A percentile compares a stretch with the other conserved stretches of the same genome.
Conservation (phyloP, 2,113 vertebrate genomes). For the Cebidichthys violaceus region DNA sequence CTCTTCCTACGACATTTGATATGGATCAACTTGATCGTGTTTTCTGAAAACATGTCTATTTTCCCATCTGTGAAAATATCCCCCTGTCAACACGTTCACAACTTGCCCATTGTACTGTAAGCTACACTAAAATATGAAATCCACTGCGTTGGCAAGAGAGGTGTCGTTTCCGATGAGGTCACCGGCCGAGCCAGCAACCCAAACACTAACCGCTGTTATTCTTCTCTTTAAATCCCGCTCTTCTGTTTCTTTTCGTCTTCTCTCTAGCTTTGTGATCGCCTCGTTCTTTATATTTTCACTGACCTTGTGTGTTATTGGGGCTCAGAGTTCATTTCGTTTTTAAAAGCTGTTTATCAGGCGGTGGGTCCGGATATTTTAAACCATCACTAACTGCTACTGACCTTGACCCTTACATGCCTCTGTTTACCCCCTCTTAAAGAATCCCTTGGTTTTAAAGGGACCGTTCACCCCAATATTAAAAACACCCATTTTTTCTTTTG, state of each 20-base stretch:
- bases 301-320: slow-evolving; percentile 68
- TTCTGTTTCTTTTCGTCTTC: slow-evolving; percentile 57
- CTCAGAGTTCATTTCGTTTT: slow-evolving; percentile 57
- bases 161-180: slow-evolving; percentile 74
- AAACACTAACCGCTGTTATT: slow-evolving; percentile 68
- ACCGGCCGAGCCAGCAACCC: slow-evolving; percentile 39
- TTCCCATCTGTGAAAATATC: slow-evolving; percentile 27
- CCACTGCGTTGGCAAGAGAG: slow-evolving; percentile 22
- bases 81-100: slow-evolving; percentile 12
- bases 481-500: not conserved
- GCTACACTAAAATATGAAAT: slow-evolving; percentile 34
- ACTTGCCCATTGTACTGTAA: not conserved
- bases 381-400: not conserved
- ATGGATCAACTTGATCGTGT: slow-evolving; percentile 10
- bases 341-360: not conserved
- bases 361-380: not conserved
- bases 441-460: not conserved
- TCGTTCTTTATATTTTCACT: slow-evolving; percentile 67
- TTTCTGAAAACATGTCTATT: slow-evolving; percentile 17
- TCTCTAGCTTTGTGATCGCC: slow-evolving; percentile 60
- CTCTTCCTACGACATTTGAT: not conserved
- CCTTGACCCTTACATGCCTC: not conserved
- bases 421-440: not conserved
- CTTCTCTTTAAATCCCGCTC: slow-evolving; percentile 47
- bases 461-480: not conserved